Evolutionary conservation across 2,113 vertebrate genomes (phyloP).

Genomic region (Spermophilus dauricus): DNA sequence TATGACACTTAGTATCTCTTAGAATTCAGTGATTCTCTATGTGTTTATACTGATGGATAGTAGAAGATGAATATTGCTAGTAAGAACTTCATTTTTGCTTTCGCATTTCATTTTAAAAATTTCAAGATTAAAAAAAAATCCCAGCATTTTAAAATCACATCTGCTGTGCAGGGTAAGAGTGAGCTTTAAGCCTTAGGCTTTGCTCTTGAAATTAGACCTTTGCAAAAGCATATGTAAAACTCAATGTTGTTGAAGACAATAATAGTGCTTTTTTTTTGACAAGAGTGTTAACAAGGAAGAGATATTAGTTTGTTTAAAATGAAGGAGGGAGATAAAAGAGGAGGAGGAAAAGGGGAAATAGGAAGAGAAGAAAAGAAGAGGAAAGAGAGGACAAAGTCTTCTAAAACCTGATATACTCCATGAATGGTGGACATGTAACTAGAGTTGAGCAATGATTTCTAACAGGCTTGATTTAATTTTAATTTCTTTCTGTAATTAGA

Average conservation of each 20-base stretch:
- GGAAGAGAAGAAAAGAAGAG: not conserved
- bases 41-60: constrained; percentile 22
- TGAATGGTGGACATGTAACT: not conserved
- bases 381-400: not conserved
- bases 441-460: not conserved
- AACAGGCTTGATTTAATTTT: not conserved
- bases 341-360: not conserved
- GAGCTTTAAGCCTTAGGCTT: constrained; percentile 3
- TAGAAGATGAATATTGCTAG: not conserved
- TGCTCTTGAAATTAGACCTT: not conserved
- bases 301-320: not conserved
- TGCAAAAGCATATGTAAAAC: constrained; percentile 25
- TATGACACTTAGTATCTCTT: constrained; percentile 41
- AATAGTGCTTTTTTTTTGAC: not conserved
- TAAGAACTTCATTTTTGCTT: constrained; percentile 38
- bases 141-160: constrained; percentile 53
- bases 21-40: constrained; percentile 6
- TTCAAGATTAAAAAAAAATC: constrained; percentile 21
- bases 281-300: not conserved
- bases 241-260: not conserved
- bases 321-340: not conserved
- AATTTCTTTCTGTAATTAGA: not conserved
- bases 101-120: constrained; percentile 59
- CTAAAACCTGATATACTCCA: not conserved
- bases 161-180: not conserved